Percentiles rank a stretch among this genome's conserved stretches.
These are phyloP conservation scores for Thyatira batis DNA, from an alignment of 2,888 invertebrate genomes.

Conservation along the genomic window DNA sequence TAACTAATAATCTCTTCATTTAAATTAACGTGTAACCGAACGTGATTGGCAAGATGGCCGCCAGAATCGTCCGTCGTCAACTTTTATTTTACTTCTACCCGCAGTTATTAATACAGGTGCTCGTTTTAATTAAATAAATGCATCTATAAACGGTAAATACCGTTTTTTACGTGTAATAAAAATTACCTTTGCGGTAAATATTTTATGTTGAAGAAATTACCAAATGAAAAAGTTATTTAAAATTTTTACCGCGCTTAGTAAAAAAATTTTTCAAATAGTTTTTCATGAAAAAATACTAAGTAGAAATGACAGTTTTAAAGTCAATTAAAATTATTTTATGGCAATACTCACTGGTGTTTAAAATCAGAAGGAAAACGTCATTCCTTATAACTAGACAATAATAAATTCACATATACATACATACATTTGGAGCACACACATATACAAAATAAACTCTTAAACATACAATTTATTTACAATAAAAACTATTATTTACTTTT, in stretches of 20 bases:
- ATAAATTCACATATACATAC: constrained; percentile 75
- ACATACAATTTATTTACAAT: constrained; percentile 44
- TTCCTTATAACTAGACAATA: constrained; percentile 50
- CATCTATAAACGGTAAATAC: neutral
- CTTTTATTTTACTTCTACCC: neutral
- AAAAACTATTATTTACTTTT: constrained; percentile 48
- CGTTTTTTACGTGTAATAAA: neutral
- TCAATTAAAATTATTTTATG: constrained; percentile 8
- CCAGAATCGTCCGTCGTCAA: neutral
- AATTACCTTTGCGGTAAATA: no score
- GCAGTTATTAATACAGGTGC: neutral
- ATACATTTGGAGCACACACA: constrained; percentile 75
- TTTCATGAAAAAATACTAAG: no score
- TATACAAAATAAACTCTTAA: constrained; percentile 65
- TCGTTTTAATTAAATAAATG: neutral
- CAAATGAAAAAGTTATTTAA: neutral
- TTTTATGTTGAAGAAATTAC: no score
- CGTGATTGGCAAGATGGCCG: constrained; percentile 1
- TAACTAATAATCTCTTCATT: constrained; percentile 66
- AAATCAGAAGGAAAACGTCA: constrained; percentile 29
- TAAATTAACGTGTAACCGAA: constrained; percentile 10
- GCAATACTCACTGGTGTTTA: constrained; percentile 2
- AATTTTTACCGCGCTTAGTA: neutral
- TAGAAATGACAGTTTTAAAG: constrained; percentile 10
- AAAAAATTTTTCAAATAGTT: no score